phyloP scores from a whole-genome alignment of 1,140 invertebrate species.

The Mesaphorura yosii region DNA sequence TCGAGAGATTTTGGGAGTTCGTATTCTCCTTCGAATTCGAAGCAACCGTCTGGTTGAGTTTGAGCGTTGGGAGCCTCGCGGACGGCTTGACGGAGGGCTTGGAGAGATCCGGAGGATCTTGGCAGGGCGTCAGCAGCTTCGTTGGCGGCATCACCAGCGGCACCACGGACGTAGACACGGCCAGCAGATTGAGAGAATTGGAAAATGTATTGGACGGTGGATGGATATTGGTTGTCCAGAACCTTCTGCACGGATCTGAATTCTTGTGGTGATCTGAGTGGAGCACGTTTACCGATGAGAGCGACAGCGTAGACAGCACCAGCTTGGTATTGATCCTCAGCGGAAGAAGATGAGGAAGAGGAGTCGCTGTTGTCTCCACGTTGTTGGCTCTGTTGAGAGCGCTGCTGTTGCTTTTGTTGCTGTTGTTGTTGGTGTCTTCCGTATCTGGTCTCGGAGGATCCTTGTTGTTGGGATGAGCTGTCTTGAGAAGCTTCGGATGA shows the following conservation, averaged over 20 bases:
- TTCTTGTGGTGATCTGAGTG: slow-evolving; percentile 6
- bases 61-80: slow-evolving; percentile 12
- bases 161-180: slow-evolving; percentile 10
- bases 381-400: neutral
- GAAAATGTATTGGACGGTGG: slow-evolving; percentile 20
- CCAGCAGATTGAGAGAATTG: neutral
- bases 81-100: slow-evolving; percentile 17
- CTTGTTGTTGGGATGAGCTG: neutral
- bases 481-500: neutral
- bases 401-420: neutral
- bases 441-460: neutral
- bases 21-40: slow-evolving; percentile 20
- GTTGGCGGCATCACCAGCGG: slow-evolving; percentile 23
- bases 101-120: slow-evolving; percentile 9
- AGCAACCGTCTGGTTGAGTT: slow-evolving; percentile 17
- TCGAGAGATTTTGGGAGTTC: slow-evolving; percentile 10
- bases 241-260: neutral
- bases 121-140: slow-evolving; percentile 20
- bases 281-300: slow-evolving; percentile 20
- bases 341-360: neutral
- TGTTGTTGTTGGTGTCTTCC: neutral
- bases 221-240: slow-evolving; percentile 4
- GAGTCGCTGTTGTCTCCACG: neutral
- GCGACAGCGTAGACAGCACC: neutral
- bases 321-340: neutral